Conservation (phyloP, 2,797 vertebrate species). For the Crocodylus rhombifer region DNA sequence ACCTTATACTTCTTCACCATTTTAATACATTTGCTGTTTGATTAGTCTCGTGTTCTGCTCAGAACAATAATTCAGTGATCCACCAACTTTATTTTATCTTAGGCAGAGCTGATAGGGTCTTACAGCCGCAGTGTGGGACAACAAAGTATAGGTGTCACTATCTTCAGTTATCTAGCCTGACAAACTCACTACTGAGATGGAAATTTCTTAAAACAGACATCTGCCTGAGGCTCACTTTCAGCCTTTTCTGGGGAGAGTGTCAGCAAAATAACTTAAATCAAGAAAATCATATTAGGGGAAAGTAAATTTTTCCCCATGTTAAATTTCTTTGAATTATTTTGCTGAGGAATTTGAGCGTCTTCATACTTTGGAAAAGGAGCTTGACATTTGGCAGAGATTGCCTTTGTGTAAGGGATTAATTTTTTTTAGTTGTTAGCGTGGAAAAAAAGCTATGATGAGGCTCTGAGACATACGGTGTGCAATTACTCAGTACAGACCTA, state of each 20-base stretch:
- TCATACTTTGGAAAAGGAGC: neutral
- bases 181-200: neutral
- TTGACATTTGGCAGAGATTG: neutral
- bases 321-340: neutral
- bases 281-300: neutral
- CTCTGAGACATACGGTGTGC: neutral
- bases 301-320: neutral
- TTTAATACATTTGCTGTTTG: neutral
- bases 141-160: no score
- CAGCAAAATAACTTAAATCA: neutral
- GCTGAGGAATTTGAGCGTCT: neutral
- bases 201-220: neutral
- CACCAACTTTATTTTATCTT: neutral
- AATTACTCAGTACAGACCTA: neutral
- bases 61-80: neutral
- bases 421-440: neutral
- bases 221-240: neutral
- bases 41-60: neutral
- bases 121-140: no score
- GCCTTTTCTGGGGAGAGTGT: no score
- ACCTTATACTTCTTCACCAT: neutral
- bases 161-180: neutral
- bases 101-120: neutral
- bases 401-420: neutral
- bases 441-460: neutral